Percentiles rank a stretch among this genome's conserved stretches.
Evolutionary conservation across 2,888 invertebrate genomes (phyloP).

Genomic region (Macrophya alboannulata): DNA sequence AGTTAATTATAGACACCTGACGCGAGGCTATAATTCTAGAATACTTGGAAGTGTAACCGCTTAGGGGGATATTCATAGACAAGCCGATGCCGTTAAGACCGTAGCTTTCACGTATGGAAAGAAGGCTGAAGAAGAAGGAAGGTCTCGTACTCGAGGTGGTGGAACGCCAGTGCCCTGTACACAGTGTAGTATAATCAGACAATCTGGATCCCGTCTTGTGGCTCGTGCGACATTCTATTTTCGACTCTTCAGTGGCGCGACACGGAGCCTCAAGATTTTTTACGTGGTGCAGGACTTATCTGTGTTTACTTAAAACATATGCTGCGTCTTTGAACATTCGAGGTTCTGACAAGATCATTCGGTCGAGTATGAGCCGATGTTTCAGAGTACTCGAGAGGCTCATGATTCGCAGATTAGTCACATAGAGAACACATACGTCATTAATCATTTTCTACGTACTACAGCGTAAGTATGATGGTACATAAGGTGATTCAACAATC

Average conservation of each 20-base stretch:
- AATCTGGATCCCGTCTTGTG: conserved; percentile 12
- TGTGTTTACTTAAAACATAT: conserved; percentile 4
- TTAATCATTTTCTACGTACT: not conserved
- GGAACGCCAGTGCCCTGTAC: not conserved
- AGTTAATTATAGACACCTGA: conserved; percentile 67
- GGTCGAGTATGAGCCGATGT: not conserved
- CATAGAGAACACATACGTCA: not conserved
- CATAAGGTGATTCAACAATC: not conserved
- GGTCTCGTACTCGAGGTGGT: not conserved
- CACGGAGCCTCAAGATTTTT: not conserved
- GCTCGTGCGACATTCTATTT: conserved; percentile 32
- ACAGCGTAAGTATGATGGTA: not conserved
- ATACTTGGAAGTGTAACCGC: conserved; percentile 60
- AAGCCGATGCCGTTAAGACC: conserved; percentile 31
- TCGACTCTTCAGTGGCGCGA: conserved; percentile 14
- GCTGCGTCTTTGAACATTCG: conserved; percentile 14
- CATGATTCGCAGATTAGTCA: not conserved
- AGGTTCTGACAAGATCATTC: conserved; percentile 4
- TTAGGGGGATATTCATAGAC: conserved; percentile 39
- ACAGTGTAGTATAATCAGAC: not conserved
- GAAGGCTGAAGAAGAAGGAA: conserved; percentile 12
- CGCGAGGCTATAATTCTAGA: conserved; percentile 64
- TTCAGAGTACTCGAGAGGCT: not conserved
- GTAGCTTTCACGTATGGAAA: conserved; percentile 11
- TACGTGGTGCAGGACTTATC: not conserved